These are phyloP conservation scores for Bothrops jararaca DNA, from an alignment of 2,113 vertebrate genomes.

Conservation along the genomic window DNA sequence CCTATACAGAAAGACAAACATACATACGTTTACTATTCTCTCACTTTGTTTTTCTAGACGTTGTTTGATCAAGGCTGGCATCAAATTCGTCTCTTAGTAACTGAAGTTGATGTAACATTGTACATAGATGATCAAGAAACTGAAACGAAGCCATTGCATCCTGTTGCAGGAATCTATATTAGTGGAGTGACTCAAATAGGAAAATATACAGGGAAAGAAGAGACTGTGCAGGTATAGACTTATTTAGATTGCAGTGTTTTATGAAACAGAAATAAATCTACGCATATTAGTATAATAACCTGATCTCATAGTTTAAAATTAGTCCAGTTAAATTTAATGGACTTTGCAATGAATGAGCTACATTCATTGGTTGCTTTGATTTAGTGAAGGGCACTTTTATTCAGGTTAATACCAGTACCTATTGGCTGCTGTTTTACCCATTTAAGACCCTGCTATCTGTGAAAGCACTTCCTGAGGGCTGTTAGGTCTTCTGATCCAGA, in stretches of 20 bases:
- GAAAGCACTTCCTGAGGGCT: not conserved
- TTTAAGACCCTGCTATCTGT: not conserved
- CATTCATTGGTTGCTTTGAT: not conserved
- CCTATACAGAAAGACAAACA: not conserved
- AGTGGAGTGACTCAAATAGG: slow-evolving; percentile 93
- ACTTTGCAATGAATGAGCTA: not conserved
- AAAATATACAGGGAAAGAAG: slow-evolving; percentile 91
- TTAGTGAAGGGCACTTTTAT: not conserved
- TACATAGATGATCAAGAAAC: slow-evolving; percentile 88
- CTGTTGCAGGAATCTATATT: slow-evolving; percentile 91
- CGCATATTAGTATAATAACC: not conserved
- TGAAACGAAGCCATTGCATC: slow-evolving; percentile 79
- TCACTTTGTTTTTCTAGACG: slow-evolving; percentile 53
- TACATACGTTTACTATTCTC: slow-evolving; percentile 14
- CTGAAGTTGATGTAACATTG: slow-evolving; percentile 86
- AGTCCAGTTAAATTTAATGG: not conserved
- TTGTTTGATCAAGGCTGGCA: slow-evolving; percentile 96
- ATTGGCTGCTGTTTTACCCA: not conserved
- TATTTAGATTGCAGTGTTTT: slow-evolving; percentile 3
- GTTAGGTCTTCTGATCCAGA: not conserved
- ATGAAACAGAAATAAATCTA: not conserved
- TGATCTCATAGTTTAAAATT: not conserved
- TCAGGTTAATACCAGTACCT: not conserved
- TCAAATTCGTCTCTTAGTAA: slow-evolving; percentile 90
- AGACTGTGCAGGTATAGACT: slow-evolving; percentile 86